Evolutionary conservation across 2,888 invertebrate species (phyloP), one percentile per base, ranked within the genome.

Genomic region (Leucoma salicis): DNA sequence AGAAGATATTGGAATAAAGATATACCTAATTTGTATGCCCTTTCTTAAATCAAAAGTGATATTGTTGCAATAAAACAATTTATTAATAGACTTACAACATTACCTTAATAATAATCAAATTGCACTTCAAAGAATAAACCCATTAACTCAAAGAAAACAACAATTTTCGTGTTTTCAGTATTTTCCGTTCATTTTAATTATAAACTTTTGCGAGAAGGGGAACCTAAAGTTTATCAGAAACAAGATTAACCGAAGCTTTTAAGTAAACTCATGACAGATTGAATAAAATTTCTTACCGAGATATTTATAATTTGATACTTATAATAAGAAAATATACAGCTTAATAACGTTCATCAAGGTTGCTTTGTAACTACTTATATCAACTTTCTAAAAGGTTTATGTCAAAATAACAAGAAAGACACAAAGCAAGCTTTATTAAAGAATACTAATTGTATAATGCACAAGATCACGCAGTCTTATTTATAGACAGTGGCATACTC

Each of bases 251-350:
- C 39, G 16, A 43, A 10, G 55, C 58, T 58, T 62, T 50, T 53
- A 46, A 46, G 42, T 41, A 39, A 53, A 58, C 55, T 58, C 32
- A 46, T 46, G 48, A 58, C 59, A 58, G 62, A 58, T 58, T 58
- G 50, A 62, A 58, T 62, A 54, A 53, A 62, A 43, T 58, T 50
- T 18, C 11, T 2, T 27, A 62, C 55, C 33, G 38, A 32, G 40
- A 53, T 62, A 53, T 53, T 57, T 44, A 45, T 48, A 49, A 53
- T 53, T 49, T 42, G 41, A 29, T 46, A 46, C 50, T 53, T 35
- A 38, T 43, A 11, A 27, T 2, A 4, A 27, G 1, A 27, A 21
- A 1, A 21, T 21, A 21, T 4, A 3, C 1, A 21, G 21, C 3
- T n/a, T n/a, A n/a, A n/a, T n/a, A n/a, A n/a, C n/a, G n/a, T n/a